Percentiles rank a stretch among this genome's conserved stretches.
Evolutionary conservation across 2,888 invertebrate genomes (phyloP).

Genomic region (Drosophila neotestacea): DNA sequence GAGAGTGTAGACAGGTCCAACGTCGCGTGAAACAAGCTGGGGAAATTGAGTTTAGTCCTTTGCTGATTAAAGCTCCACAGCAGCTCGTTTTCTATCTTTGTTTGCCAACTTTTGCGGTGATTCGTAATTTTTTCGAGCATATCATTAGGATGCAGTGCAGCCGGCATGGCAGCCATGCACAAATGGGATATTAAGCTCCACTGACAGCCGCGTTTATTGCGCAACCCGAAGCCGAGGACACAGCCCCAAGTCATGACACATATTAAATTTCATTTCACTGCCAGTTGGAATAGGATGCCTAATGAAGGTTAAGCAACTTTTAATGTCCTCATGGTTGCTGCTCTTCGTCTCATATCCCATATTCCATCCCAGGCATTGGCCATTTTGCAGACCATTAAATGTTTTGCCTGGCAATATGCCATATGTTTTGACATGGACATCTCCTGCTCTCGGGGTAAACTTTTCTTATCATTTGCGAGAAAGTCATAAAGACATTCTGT

Average conservation of each 20-base stretch:
- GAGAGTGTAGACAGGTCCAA: constrained; percentile 20
- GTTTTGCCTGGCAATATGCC: constrained; percentile 81
- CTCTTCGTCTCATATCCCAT: constrained; percentile 9
- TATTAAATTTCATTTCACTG: constrained; percentile 76
- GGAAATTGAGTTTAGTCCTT: constrained; percentile 54
- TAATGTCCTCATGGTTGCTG: constrained; percentile 60
- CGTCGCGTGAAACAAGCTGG: constrained; percentile 60
- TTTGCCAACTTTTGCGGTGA: constrained; percentile 71
- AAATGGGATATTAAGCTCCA: constrained; percentile 74
- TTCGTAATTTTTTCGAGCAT: constrained; percentile 71
- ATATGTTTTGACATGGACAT: constrained; percentile 75
- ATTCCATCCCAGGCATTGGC: constrained; percentile 38
- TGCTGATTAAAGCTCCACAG: constrained; percentile 61
- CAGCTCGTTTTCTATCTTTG: constrained; percentile 34
- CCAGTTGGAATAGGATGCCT: constrained; percentile 58
- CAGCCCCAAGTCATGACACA: constrained; percentile 58
- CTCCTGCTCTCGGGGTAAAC: constrained; percentile 48
- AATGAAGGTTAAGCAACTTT: constrained; percentile 82
- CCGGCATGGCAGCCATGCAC: constrained; percentile 54
- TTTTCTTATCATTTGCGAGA: constrained; percentile 77
- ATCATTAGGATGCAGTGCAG: constrained; percentile 75
- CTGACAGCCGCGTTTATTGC: constrained; percentile 62
- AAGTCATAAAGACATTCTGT: constrained; percentile 68
- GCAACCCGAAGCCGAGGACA: constrained; percentile 40
- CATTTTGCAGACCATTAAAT: constrained; percentile 80